Conservation (phyloP, 2,888 invertebrate species). For the Agriopis leucophaearia region DNA sequence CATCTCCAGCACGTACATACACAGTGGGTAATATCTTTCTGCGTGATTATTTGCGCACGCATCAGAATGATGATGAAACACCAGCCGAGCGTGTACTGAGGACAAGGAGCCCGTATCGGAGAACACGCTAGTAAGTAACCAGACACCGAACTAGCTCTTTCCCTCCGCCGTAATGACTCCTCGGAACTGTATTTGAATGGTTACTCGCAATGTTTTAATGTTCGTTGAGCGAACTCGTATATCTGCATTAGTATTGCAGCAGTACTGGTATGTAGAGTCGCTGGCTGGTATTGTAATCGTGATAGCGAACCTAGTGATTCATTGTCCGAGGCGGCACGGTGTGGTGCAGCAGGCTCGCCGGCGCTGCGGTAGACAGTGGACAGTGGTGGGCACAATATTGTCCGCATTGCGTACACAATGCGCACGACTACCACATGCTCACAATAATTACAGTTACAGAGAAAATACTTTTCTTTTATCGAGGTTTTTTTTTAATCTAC, state of each 20-base stretch:
- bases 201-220: neutral
- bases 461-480: conserved; percentile 13
- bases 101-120: neutral
- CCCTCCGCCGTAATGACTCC: conserved; percentile 13
- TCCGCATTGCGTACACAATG: conserved; percentile 36
- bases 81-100: neutral
- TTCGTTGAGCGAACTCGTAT: conserved; percentile 15
- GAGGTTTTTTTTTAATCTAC: too few relatives aligned
- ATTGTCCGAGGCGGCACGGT: neutral
- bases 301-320: neutral
- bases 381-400: conserved; percentile 12
- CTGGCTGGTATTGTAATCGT: neutral
- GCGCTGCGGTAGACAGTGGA: neutral
- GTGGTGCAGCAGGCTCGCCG: too few relatives aligned
- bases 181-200: conserved; percentile 3
- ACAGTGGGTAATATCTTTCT: conserved; percentile 2
- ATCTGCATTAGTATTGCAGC: conserved; percentile 6
- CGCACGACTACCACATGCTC: conserved; percentile 12
- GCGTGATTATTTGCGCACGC: conserved; percentile 15
- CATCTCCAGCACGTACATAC: conserved; percentile 6
- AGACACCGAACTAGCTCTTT: conserved; percentile 18
- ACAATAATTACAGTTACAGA: conserved; percentile 10
- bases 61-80: conserved; percentile 15
- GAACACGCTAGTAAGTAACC: conserved; percentile 13
- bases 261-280: neutral